Base-by-base conservation (phyloP, 2,888 invertebrate species). In the Chymomyza caudatula region DNA sequence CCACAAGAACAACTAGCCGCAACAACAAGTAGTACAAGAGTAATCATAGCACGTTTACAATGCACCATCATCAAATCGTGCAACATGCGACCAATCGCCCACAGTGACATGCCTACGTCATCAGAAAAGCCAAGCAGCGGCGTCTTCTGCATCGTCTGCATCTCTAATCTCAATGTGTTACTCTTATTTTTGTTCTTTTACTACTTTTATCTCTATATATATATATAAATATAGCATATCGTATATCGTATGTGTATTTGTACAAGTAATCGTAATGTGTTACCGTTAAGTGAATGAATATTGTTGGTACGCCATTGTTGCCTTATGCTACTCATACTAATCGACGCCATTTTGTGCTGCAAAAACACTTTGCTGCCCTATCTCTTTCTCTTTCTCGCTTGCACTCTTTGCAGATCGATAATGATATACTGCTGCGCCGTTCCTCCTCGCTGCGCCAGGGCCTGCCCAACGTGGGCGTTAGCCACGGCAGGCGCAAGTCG, bases 371-470 rank as follows among this genome's bases (percentile, higher is more conserved):
- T 47, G 47, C 47, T 47, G 47, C 49, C 54, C 42, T 19, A 22
- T 54, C 22, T 60, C 42, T 54, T 11, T 55, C 15, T 52, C 25
- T 19, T 37, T 54, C 23, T 6, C 29, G 23, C 29, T 62, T n/a
- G n/a, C n/a, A n/a, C 0, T 49, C 22, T 20, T 82, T 88, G 47
- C 85, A 91, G 90, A 91, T 91, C 75, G 95, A 95, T 67, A 97
- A 96, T 87, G 97, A 97, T 86, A 95, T 96, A 77, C 91, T 96
- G 44, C 91, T 97, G 74, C 92, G 96, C 60, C 93, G 96, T 65
- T 96, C 96, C 49, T 96, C 96, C 86, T 96, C 96, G 4, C 91
- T 96, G 67, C 92, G 97, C 19, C 96, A 96, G 89, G 96, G 96
- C 4, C 91, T 96, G 59, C 93, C 94, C 65, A 93, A 92, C 76